Percentiles rank a stretch among this genome's conserved stretches.
phyloP scores from a whole-genome alignment of 2,113 vertebrate species.

The Pseudopipra pipra region DNA sequence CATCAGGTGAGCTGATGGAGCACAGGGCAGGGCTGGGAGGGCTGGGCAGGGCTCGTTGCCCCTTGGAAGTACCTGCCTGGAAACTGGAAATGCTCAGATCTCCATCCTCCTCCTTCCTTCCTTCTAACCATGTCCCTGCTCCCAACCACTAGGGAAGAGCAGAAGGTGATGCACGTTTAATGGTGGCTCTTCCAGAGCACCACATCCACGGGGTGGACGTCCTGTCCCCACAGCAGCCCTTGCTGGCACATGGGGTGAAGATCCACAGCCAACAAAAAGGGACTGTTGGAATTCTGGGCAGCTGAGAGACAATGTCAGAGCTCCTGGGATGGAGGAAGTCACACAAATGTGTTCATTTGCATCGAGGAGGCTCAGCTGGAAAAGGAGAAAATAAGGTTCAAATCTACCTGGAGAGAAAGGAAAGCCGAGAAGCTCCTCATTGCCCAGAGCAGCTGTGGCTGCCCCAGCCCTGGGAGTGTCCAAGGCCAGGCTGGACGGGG shows the following conservation, averaged over 20 bases:
- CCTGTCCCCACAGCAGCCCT: neutral
- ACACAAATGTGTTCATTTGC: accelerated
- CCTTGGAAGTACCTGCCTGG: neutral
- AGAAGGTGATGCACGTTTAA: neutral
- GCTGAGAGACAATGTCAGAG: accelerated
- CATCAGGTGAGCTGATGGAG: accelerated
- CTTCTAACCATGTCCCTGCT: neutral
- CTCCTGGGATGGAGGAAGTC: accelerated
- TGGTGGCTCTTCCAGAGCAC: neutral
- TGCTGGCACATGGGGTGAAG: accelerated
- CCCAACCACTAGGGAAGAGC: neutral
- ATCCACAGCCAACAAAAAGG: neutral
- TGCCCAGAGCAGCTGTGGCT: neutral
- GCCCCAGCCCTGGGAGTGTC: neutral
- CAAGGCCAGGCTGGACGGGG: neutral
- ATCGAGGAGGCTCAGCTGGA: neutral
- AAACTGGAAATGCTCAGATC: accelerated
- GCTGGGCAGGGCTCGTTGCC: accelerated
- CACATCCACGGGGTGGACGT: accelerated
- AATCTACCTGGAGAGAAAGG: neutral
- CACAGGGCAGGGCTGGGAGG: neutral
- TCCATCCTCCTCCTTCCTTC: neutral
- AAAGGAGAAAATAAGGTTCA: neutral
- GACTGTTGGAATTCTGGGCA: neutral
- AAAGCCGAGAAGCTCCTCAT: neutral